A percentile compares a stretch with the other conserved stretches of the same genome.
These are phyloP conservation scores for Tetheella fluctuosa DNA, from an alignment of 2,888 invertebrate genomes.

Conservation along the genomic window DNA sequence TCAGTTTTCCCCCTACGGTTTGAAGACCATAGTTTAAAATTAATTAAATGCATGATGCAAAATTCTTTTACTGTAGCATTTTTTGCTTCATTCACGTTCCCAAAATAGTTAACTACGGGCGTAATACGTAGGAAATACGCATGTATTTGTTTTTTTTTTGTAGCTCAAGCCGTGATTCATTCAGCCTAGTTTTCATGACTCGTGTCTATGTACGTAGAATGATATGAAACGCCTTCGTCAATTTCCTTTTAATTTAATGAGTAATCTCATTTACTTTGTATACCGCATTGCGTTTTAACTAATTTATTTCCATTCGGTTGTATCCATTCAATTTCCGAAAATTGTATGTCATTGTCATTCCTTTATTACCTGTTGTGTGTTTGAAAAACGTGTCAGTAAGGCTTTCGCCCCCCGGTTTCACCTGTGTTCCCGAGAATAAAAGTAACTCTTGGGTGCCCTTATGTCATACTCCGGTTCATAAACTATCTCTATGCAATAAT, in stretches of 20 bases:
- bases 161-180: background rate
- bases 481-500: too few relatives aligned
- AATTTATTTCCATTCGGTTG: background rate
- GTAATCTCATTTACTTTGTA: conserved; percentile 21
- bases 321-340: background rate
- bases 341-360: background rate
- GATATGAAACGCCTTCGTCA: conserved; percentile 21
- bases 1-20: too few relatives aligned
- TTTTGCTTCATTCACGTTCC: conserved; percentile 13
- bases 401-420: too few relatives aligned
- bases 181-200: conserved; percentile 4
- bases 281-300: background rate
- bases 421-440: too few relatives aligned
- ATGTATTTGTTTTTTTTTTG: conserved; percentile 4
- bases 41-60: too few relatives aligned
- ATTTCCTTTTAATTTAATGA: conserved; percentile 27
- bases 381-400: too few relatives aligned
- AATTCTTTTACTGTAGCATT: conserved; percentile 16
- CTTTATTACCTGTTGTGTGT: too few relatives aligned
- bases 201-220: background rate
- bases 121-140: conserved; percentile 2
- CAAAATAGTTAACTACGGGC: conserved; percentile 13
- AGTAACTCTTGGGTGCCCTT: too few relatives aligned
- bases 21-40: too few relatives aligned
- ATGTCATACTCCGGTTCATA: too few relatives aligned